Evolutionary conservation across 1,140 invertebrate species (phyloP).

Genomic region (Drosophila melanogaster): DNA sequence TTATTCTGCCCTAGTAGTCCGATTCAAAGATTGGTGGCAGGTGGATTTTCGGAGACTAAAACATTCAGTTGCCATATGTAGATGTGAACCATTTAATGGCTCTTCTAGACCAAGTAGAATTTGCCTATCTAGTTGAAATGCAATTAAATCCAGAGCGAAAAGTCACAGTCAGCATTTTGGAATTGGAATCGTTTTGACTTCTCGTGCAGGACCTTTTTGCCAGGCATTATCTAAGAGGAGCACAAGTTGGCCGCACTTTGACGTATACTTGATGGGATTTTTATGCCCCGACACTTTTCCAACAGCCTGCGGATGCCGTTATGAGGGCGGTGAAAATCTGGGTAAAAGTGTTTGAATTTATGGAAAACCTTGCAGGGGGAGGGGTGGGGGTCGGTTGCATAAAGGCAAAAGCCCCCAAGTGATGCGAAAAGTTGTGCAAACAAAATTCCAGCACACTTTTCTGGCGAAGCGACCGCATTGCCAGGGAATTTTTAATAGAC

Average conservation of each 20-base stretch:
- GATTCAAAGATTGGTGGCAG: too few relatives aligned
- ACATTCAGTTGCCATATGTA: too few relatives aligned
- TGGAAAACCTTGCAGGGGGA: slow-evolving; percentile 22
- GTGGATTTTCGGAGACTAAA: too few relatives aligned
- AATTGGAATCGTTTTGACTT: too few relatives aligned
- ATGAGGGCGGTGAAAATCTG: background rate
- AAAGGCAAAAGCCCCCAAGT: slow-evolving; percentile 36
- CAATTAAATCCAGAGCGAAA: too few relatives aligned
- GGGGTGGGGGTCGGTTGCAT: background rate
- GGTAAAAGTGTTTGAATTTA: slow-evolving; percentile 38
- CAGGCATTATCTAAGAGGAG: background rate
- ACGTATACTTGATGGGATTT: slow-evolving; percentile 15
- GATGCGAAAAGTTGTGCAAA: slow-evolving; percentile 39
- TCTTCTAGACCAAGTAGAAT: too few relatives aligned
- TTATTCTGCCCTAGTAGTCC: too few relatives aligned
- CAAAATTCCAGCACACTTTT: slow-evolving; percentile 33
- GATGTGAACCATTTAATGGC: too few relatives aligned
- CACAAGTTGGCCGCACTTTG: background rate
- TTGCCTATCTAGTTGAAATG: too few relatives aligned
- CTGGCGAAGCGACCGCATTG: slow-evolving; percentile 19
- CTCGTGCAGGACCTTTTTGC: too few relatives aligned
- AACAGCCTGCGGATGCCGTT: slow-evolving; percentile 16
- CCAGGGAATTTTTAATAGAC: slow-evolving; percentile 48
- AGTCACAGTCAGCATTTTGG: too few relatives aligned
- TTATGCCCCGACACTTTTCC: slow-evolving; percentile 1